These are phyloP conservation scores for Rhagoletis zephyria DNA, from an alignment of 1,140 invertebrate genomes.

Conservation along the genomic window DNA sequence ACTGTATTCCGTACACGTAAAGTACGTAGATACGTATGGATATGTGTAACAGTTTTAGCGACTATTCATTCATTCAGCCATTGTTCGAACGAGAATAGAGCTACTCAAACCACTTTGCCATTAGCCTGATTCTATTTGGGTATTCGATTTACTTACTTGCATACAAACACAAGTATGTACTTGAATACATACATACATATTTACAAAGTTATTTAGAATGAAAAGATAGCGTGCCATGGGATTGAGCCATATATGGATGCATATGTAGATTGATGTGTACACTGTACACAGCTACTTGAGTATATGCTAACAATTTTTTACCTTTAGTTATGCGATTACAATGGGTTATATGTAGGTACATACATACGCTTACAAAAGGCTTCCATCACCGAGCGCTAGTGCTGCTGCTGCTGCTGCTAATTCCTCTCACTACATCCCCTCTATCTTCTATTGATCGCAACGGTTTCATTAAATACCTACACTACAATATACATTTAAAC, in stretches of 20 bases:
- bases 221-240: not conserved
- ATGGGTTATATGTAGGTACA: not conserved
- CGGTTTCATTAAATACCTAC: not conserved
- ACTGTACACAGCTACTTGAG: not conserved
- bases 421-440: not conserved
- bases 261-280: not conserved
- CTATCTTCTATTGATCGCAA: not conserved
- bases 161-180: not conserved
- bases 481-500: not conserved
- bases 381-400: too few species aligned
- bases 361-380: not conserved
- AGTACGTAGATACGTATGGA: not conserved
- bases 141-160: conserved; percentile 16
- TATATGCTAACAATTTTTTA: not conserved
- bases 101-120: conserved; percentile 50
- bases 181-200: not conserved
- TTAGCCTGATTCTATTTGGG: conserved; percentile 48
- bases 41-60: not conserved
- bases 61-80: conserved; percentile 22
- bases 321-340: not conserved
- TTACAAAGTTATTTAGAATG: not conserved
- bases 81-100: conserved; percentile 31
- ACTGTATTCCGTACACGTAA: conserved; percentile 39
- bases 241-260: not conserved
- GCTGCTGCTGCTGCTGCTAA: not conserved